Base-by-base conservation (phyloP, 2,113 vertebrate genomes). In the Neofelis nebulosa region DNA sequence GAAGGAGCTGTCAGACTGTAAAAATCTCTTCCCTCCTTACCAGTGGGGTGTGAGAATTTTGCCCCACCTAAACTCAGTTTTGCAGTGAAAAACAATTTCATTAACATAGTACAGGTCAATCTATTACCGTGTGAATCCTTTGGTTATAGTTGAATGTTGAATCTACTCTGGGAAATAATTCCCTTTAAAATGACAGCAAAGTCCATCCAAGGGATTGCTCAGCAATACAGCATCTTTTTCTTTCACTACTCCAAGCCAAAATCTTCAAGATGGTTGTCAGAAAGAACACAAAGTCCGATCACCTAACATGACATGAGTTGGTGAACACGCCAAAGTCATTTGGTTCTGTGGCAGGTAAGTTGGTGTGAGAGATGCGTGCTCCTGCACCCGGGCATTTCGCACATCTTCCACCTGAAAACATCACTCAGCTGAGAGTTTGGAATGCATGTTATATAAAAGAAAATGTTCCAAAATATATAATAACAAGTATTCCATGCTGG, bases 291-390 rank as follows among this genome's bases (percentile, higher is more conserved):
- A 96, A 7, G n/a, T 71, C 95, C 92, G 36, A 8, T 97, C 61
- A 97, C 80, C 93, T 91, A 97, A 89, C 89, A 93, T 55, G 14
- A 41, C 2, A 71, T 12, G 83, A 96, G 91, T 81, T 76, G 92
- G 81, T 92, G 97, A 88, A 98, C 95, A 71, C 85, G 98, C 98
- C 97, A 91, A 92, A 98, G 98, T 97, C 5, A 48, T 98, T 98
- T 98, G 98, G 96, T 97, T 98, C 95, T 78, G 74, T 97, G 97
- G 95, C 93, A 89, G 92, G 93, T 97, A 97, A 96, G 90, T 95
- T 92, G 94, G 96, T 97, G 78, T 93, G 97, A 95, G 48, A 86
- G 98, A 79, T n/a, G 33, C 15, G 91, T 66, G 52, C 33, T 96
- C 81, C 89, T 27, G 10, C 50, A 23, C 38, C 88, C 96, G 98